Evolutionary conservation across 1,140 invertebrate genomes (phyloP), one percentile per base, ranked within the genome.

Genomic region (Polypedilum pembai): DNA sequence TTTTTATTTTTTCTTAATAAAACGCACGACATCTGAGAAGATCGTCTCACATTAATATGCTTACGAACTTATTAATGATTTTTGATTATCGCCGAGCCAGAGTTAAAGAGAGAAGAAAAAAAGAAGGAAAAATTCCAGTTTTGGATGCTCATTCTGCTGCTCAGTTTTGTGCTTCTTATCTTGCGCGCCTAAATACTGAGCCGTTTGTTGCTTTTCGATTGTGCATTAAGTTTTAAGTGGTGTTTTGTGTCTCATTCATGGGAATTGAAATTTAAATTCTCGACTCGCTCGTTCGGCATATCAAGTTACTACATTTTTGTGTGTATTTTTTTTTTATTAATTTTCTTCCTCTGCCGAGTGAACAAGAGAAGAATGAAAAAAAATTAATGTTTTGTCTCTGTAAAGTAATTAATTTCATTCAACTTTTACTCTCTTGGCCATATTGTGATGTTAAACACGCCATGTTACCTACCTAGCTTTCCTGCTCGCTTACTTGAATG

Each of bases 301-400:
- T 56, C 45, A 56, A 12, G 45, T 56, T 56, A 56, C 45, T 56
- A 56, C 45, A 56, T 56, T 56, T 56, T 56, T 56, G 24, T 33
- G 24, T 33, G 24, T 33, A 33, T 33, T 56, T 56, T n/a, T 10
- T 45, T 56, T 12, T 45, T 45, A 56, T 56, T 56, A 56, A 56
- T 56, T 56, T 56, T 56, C 45, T 56, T 56, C n/a, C 12, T 56
- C 12, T 56, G 3, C n/a, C n/a, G 1, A 56, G 12, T 15, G 12
- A 56, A 45, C 41, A 45, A 45, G 15, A 45, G 15, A 45, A 12
- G 15, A 45, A 45, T 56, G 4, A 12, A n/a, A n/a, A 15, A 56
- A 18, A 69, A 69, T 69, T 69, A 69, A 69, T 69, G 65, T 69
- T 69, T 69, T 69, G 65, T 69, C 65, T 69, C 65, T 69, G 65